Percentiles rank a stretch among this genome's conserved stretches.
phyloP scores from a whole-genome alignment of 2,797 vertebrate genomes.

The Monodelphis domestica region DNA sequence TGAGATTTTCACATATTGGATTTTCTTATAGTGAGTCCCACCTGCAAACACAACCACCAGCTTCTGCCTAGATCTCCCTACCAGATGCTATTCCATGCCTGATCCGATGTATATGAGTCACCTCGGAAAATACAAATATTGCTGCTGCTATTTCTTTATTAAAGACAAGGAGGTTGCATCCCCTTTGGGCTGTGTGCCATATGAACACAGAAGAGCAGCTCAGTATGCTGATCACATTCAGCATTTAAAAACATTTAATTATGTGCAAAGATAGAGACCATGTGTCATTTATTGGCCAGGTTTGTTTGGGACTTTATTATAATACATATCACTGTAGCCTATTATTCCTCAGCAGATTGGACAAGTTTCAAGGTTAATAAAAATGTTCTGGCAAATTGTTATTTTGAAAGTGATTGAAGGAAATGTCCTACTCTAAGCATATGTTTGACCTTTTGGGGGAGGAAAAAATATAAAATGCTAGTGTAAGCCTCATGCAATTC shows the following conservation, averaged over 20 bases:
- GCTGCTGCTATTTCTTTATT: conserved; percentile 9
- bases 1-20: neutral
- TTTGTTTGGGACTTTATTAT: conserved; percentile 58
- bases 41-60: neutral
- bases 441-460: conserved; percentile 65
- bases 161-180: neutral
- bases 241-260: conserved; percentile 50
- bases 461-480: conserved; percentile 40
- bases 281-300: conserved; percentile 40
- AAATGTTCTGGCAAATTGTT: conserved; percentile 71
- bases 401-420: conserved; percentile 76
- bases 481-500: neutral
- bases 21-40: neutral
- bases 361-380: conserved; percentile 72
- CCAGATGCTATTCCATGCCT: neutral
- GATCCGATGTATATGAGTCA: neutral
- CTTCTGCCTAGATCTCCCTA: neutral
- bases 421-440: conserved; percentile 65
- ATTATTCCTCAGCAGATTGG: conserved; percentile 45
- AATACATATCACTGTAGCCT: conserved; percentile 38
- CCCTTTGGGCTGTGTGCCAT: conserved; percentile 29
- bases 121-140: neutral
- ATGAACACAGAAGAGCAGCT: neutral
- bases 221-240: conserved; percentile 21
- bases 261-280: conserved; percentile 54